phyloP scores from a whole-genome alignment of 1,140 invertebrate genomes.

The Saxidomus purpurata region DNA sequence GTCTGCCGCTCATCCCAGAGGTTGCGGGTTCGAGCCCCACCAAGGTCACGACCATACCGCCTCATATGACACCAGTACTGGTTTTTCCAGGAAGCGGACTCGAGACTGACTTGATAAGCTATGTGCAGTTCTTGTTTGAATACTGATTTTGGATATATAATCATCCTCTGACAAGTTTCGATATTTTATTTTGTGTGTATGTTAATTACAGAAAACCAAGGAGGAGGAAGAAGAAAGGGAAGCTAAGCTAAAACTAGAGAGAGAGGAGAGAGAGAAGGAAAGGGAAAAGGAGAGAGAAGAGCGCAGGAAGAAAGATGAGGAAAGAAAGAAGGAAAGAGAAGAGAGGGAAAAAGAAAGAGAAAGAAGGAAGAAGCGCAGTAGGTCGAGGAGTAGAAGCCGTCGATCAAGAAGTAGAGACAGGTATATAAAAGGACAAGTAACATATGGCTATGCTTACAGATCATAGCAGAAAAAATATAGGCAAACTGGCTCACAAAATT shows the following conservation, averaged over 20 bases:
- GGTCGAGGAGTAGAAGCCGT: slow-evolving; percentile 69
- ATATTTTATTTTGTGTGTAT: no score
- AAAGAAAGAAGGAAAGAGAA: slow-evolving; percentile 75
- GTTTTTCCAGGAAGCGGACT: no score
- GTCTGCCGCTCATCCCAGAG: no score
- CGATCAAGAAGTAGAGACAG: slow-evolving; percentile 76
- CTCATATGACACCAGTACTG: no score
- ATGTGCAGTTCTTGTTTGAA: no score
- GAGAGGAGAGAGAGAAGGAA: slow-evolving; percentile 81
- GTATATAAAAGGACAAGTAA: background rate
- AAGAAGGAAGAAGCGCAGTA: slow-evolving; percentile 51
- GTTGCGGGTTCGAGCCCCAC: no score
- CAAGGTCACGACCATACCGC: no score
- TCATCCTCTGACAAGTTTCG: no score
- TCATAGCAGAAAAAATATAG: no score
- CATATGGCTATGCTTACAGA: background rate
- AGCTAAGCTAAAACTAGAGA: slow-evolving; percentile 80
- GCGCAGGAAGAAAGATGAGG: slow-evolving; percentile 67
- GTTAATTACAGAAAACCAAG: slow-evolving; percentile 67
- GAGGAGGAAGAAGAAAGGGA: slow-evolving; percentile 80
- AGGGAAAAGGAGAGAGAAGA: slow-evolving; percentile 86
- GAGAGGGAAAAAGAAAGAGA: slow-evolving; percentile 68
- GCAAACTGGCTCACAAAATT: no score
- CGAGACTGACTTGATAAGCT: no score
- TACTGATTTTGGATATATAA: no score